These are phyloP conservation scores for Pandion haliaetus DNA, from an alignment of 2,113 vertebrate species.

Conservation along the genomic window DNA sequence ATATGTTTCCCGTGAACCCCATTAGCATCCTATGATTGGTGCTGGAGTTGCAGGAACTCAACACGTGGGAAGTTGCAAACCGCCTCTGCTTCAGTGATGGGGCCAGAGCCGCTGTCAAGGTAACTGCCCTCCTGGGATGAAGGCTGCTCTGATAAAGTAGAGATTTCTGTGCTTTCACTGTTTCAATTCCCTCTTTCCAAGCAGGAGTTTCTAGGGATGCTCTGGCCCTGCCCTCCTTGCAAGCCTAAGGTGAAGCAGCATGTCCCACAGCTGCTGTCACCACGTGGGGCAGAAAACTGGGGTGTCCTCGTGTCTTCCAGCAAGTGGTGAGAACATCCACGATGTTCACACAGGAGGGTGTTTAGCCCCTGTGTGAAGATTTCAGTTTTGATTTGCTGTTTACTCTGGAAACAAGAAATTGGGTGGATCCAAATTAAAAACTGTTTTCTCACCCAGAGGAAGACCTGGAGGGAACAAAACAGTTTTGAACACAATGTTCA, in stretches of 20 bases:
- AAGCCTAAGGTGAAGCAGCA: background rate
- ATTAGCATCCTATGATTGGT: background rate
- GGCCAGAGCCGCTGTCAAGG: background rate
- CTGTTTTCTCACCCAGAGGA: background rate
- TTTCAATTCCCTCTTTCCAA: background rate
- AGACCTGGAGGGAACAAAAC: background rate
- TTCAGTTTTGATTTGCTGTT: background rate
- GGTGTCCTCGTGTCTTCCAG: background rate
- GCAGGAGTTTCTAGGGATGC: background rate
- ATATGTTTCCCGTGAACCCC: background rate
- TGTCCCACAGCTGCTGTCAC: background rate
- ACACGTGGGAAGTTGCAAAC: background rate
- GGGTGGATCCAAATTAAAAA: background rate
- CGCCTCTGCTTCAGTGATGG: background rate
- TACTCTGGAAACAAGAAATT: background rate
- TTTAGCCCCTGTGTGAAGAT: background rate
- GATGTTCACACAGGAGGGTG: background rate
- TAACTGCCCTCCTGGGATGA: background rate
- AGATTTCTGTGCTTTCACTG: background rate
- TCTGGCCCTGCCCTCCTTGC: background rate
- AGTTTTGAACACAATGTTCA: background rate
- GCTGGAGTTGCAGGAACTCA: background rate
- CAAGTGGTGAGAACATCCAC: background rate
- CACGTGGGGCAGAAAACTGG: background rate
- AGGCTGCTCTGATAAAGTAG: background rate